Percentiles rank a stretch among this genome's conserved stretches.
phyloP scores from a whole-genome alignment of 2,797 vertebrate genomes.

The Chelmon rostratus region DNA sequence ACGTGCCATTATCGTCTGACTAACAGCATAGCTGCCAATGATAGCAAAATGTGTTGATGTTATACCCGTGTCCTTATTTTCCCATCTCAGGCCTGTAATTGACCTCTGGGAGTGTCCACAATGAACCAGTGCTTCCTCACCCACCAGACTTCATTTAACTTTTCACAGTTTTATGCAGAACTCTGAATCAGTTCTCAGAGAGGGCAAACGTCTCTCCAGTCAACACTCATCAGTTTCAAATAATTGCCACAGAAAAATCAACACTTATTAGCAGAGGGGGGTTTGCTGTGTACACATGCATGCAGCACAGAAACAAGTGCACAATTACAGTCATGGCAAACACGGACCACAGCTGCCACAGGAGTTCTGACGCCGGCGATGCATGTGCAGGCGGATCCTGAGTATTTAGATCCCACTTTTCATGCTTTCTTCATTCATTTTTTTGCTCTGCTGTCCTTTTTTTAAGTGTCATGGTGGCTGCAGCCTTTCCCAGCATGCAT shows the following conservation, averaged over 20 bases:
- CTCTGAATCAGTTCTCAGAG: constrained; percentile 5
- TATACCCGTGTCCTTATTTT: constrained; percentile 27
- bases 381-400: not conserved
- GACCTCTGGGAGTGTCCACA: constrained; percentile 39
- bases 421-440: not conserved
- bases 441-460: not conserved
- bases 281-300: constrained; percentile 29
- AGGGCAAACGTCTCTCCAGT: constrained; percentile 35
- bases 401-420: not conserved
- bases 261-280: constrained; percentile 40
- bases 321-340: constrained; percentile 23
- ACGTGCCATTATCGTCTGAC: not conserved
- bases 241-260: constrained; percentile 36
- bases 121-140: constrained; percentile 21
- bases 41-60: constrained; percentile 25
- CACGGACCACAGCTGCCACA: not conserved
- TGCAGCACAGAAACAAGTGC: constrained; percentile 22
- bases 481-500: constrained; percentile 4
- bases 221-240: constrained; percentile 34
- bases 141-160: constrained; percentile 28
- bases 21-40: constrained; percentile 14
- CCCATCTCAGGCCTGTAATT: not conserved
- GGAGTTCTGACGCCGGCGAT: not conserved
- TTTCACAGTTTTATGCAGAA: not conserved
- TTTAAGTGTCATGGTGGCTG: not conserved